These are phyloP conservation scores for Lepidocyrtinus sp. DNA, from an alignment of 2,888 invertebrate genomes.

Conservation along the genomic window DNA sequence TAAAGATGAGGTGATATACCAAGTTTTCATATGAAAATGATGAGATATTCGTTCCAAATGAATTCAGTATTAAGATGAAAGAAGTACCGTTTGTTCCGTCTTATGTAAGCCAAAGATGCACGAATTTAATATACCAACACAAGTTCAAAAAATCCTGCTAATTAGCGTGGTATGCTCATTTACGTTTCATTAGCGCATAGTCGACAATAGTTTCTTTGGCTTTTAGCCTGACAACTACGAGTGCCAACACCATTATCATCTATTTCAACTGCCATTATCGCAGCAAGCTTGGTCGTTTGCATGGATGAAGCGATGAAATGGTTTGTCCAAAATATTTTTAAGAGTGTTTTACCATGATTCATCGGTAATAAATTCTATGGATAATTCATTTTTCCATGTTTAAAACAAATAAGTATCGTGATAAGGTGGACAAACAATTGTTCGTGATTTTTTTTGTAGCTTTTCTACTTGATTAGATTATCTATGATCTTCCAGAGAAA, in stretches of 20 bases:
- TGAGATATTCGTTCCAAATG: neutral
- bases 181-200: slow-evolving; percentile 24
- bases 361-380: neutral
- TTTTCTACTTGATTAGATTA: neutral
- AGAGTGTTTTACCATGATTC: neutral
- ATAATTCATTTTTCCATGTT: neutral
- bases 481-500: neutral
- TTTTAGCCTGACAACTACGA: slow-evolving; percentile 18
- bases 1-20: neutral
- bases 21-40: neutral
- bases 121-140: neutral
- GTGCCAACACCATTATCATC: neutral
- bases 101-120: neutral
- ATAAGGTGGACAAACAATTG: neutral
- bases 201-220: slow-evolving; percentile 15
- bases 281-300: neutral
- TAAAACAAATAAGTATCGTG: neutral
- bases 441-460: no score
- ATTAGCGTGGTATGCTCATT: neutral
- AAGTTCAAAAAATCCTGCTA: neutral
- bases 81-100: neutral
- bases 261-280: neutral
- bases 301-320: neutral
- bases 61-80: neutral
- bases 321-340: neutral